Evolutionary conservation across 1,140 invertebrate genomes (phyloP), one percentile per base, ranked within the genome.

Genomic region (Plectrocnemia conspersa): DNA sequence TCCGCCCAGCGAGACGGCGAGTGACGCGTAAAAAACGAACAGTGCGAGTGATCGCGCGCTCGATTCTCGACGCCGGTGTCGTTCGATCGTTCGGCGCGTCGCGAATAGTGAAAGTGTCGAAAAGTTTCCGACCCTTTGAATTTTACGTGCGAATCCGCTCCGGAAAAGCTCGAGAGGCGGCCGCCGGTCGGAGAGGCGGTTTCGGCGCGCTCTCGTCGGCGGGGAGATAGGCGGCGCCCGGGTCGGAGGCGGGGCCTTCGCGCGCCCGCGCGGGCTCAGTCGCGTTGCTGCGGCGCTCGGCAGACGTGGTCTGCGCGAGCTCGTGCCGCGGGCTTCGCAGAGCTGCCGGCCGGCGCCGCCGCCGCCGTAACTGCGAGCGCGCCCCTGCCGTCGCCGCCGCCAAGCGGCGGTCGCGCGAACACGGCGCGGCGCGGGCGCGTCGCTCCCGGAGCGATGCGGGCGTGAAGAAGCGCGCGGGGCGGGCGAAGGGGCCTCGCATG

Each of bases 371-470:
- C 67, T 67, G 67, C 64, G 66, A 65, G 64, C 27, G 6, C 27
- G 27, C 27, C 27, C 24, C 19, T 4, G 21, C 18, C 23, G 10
- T 63, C 64, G 58, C 64, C 65, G 54, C 45, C 13, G 46, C 3
- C 9, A 36, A 9, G n/a, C 23, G 29, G 46, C 46, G 46, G n/a
- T 5, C 3, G 11, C 27, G 46, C 61, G 66, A 66, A 68, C 68
- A 65, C 65, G 67, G 63, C 64, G 64, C 65, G 36, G 25, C 63
- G 65, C 65, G 65, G 66, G 66, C 68, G 67, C 66, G 67, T 32
- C 47, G 47, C 47, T 32, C 67, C 65, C 64, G 67, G 65, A 59
- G 58, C 66, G 65, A 62, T 42, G 64, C 58, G 54, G 47, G 45
- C 44, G 45, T 29, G 45, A 18, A 18, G 22, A 16, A 60, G 58